Conservation (phyloP, 2,797 vertebrate genomes). For the Bucorvus abyssinicus region DNA sequence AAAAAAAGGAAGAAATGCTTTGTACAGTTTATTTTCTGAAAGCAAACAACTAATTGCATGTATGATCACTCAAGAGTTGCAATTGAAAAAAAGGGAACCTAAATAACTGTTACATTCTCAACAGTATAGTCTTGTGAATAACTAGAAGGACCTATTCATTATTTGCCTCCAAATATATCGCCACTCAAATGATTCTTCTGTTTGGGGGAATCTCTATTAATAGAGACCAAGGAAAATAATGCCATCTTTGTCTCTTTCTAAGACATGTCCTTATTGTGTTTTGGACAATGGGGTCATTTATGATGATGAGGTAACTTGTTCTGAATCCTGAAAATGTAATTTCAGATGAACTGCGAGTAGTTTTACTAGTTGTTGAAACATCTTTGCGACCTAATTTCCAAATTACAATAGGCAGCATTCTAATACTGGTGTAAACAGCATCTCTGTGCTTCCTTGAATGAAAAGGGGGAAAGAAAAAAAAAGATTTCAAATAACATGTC, state of each 20-base stretch:
- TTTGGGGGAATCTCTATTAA: constrained; percentile 56
- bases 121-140: background rate
- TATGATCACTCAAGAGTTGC: background rate
- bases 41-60: background rate
- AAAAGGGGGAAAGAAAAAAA: rapidly evolving
- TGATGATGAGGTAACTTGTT: constrained; percentile 48
- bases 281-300: constrained; percentile 67
- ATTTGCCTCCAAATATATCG: constrained; percentile 44
- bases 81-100: background rate
- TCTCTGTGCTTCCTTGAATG: background rate
- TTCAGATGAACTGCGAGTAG: constrained; percentile 46
- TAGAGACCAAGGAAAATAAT: constrained; percentile 55
- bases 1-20: background rate
- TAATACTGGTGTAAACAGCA: constrained; percentile 24
- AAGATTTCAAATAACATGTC: background rate
- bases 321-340: constrained; percentile 59
- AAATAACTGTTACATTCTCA: constrained; percentile 20
- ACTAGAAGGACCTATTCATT: constrained; percentile 53
- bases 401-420: constrained; percentile 2
- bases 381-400: constrained; percentile 15
- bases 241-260: constrained; percentile 49
- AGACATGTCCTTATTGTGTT: constrained; percentile 56
- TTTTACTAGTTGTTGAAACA: constrained; percentile 26
- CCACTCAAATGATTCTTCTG: constrained; percentile 51
- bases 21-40: constrained; percentile 13